A percentile compares a stretch with the other conserved stretches of the same genome.
phyloP scores from a whole-genome alignment of 2,113 vertebrate genomes.

The Etia nguti region DNA sequence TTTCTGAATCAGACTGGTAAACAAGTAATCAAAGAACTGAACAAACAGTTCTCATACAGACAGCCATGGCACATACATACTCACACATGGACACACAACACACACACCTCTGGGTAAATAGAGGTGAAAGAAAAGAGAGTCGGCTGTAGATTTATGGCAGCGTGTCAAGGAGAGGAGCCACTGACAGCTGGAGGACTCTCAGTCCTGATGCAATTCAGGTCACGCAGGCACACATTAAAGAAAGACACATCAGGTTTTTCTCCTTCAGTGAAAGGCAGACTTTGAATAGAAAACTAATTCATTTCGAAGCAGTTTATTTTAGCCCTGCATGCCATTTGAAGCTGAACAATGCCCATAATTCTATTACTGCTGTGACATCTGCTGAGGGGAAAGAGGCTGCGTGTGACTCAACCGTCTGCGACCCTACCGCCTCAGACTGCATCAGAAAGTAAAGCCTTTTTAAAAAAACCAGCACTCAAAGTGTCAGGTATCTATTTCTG shows the following conservation, averaged over 20 bases:
- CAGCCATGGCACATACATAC: neutral
- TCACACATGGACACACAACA: neutral
- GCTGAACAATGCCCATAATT: neutral
- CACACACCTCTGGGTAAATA: neutral
- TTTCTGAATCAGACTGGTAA: neutral
- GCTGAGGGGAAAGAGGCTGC: neutral
- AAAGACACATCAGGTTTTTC: neutral
- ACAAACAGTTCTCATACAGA: neutral
- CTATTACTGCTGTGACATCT: neutral
- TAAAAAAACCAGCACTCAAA: neutral
- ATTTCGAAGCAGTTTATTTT: neutral
- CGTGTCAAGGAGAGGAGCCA: neutral
- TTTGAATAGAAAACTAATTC: neutral
- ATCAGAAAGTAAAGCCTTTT: constrained; percentile 1
- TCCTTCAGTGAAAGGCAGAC: neutral
- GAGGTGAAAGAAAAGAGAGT: neutral
- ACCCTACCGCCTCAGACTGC: constrained; percentile 4
- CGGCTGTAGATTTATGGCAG: neutral
- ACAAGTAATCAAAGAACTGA: neutral
- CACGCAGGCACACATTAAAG: neutral
- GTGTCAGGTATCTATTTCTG: neutral
- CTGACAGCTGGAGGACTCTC: constrained; percentile 38
- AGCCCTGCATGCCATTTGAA: neutral
- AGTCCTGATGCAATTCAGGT: neutral
- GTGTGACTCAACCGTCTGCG: constrained; percentile 12